Percentiles rank a stretch among this genome's conserved stretches.
Conservation (phyloP, 2,888 invertebrate species). For the Brachypalpus laphriformis region DNA sequence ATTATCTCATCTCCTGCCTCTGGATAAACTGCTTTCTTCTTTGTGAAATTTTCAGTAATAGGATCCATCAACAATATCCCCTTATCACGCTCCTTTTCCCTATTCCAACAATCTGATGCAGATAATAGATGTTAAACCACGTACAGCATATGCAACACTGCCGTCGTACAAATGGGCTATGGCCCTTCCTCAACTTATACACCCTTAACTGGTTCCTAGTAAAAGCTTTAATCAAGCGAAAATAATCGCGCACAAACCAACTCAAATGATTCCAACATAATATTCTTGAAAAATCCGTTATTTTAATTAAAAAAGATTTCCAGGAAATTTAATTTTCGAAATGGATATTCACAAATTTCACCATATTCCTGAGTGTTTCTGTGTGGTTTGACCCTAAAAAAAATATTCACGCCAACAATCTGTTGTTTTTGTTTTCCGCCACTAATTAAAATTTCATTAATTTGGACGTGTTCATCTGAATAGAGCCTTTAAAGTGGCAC, state of each 20-base stretch:
- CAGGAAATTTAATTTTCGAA: not conserved
- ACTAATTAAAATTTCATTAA: constrained; percentile 64
- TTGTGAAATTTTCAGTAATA: too few species aligned
- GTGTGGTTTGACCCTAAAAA: not conserved
- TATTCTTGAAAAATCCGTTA: not conserved
- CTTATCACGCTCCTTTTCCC: too few species aligned
- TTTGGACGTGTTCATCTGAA: constrained; percentile 45
- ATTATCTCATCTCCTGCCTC: too few species aligned
- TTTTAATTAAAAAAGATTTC: not conserved
- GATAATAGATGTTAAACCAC: too few species aligned
- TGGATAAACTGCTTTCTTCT: too few species aligned
- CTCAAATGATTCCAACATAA: not conserved
- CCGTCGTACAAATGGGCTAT: too few species aligned
- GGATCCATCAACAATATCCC: too few species aligned
- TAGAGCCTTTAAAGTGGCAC: constrained; percentile 4
- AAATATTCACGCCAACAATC: not conserved
- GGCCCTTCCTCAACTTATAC: not conserved
- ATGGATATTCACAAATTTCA: not conserved
- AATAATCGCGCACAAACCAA: not conserved
- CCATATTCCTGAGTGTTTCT: not conserved
- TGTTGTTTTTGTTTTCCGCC: not conserved
- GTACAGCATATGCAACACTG: too few species aligned
- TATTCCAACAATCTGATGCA: too few species aligned
- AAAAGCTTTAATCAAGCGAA: not conserved
- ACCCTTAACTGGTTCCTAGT: not conserved